These are phyloP conservation scores for Agrenia bidenticulata DNA, from an alignment of 2,888 invertebrate genomes.

Conservation along the genomic window DNA sequence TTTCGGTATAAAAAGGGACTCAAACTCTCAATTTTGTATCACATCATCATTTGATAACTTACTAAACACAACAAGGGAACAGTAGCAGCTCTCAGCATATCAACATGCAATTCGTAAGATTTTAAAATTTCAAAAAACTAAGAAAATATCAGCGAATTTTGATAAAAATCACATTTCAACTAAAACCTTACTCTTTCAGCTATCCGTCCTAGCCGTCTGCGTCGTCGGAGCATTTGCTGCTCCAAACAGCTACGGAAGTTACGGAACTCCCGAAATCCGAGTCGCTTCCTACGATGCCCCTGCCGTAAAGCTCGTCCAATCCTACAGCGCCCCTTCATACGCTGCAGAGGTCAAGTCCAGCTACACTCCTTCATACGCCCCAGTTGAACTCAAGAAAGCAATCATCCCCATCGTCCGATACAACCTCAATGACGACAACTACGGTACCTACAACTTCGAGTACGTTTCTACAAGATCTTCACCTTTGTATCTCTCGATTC, in stretches of 20 bases:
- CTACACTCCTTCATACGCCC: neutral
- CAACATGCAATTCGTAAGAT: slow-evolving; percentile 17
- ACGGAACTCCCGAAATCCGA: neutral
- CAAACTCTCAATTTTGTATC: slow-evolving; percentile 3
- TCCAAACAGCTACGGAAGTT: slow-evolving; percentile 14
- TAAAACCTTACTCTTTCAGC: slow-evolving; percentile 4
- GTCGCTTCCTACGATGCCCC: neutral
- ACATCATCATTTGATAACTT: neutral
- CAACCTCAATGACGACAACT: slow-evolving; percentile 23
- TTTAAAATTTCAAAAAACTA: too few relatives aligned
- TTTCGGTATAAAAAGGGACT: slow-evolving; percentile 15
- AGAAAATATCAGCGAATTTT: too few relatives aligned
- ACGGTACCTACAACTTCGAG: slow-evolving; percentile 24
- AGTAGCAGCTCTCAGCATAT: neutral
- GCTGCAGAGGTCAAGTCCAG: neutral
- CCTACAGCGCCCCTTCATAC: neutral
- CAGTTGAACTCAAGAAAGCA: slow-evolving; percentile 1
- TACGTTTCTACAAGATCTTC: too few relatives aligned
- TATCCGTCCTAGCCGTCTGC: slow-evolving; percentile 14
- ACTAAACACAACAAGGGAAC: neutral
- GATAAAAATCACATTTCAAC: too few relatives aligned
- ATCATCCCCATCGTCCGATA: slow-evolving; percentile 27
- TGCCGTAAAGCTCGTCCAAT: neutral
- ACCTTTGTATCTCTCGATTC: too few relatives aligned
- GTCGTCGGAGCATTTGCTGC: slow-evolving; percentile 7